Evolutionary conservation across 2,888 invertebrate genomes (phyloP), one percentile per base, ranked within the genome.

Genomic region (Stenchaetothrips biformis): DNA sequence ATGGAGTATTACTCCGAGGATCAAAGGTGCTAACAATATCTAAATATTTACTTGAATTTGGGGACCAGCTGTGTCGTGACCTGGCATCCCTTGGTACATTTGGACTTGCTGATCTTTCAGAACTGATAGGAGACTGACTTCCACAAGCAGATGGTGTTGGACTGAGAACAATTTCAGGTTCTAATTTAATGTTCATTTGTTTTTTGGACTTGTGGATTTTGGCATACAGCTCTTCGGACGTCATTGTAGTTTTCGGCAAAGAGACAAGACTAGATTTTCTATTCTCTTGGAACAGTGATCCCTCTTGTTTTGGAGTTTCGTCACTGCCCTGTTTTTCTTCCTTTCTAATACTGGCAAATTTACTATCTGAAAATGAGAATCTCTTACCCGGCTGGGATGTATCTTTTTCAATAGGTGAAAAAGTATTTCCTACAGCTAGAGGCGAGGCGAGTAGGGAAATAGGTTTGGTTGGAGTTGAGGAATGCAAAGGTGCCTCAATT

Each of bases 161-260:
- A 25, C 67, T 74, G 11, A 74, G 7, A 74, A 25, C 67, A 8
- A 89, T 90, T 0, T 89, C 87, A 7, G 86, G 85, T 21, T 88
- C 88, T 81, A 90, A 90, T 85, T 89, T 90, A 79, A 93, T 92
- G 83, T 92, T 93, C 80, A 93, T 88, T 85, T 91, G 91, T 86
- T 92, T 92, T 85, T 93, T 93, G 83, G 92, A 92, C 86, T 93
- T 93, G 85, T 94, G 93, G 82, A 94, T 93, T 21, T 92, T 92
- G 3, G 93, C 92, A 84, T 92, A 93, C 3, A 94, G 87, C 86
- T 94, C 93, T 85, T 94, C 93, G 83, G 93, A 92, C n/a, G 92
- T 92, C 92, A 94, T 92, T 0, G 91, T 91, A 2, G 92, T 92
- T 86, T 91, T 92, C 37, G 92, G 82, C 1, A 92, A 92, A 7